A percentile compares a stretch with the other conserved stretches of the same genome.
Conservation (phyloP, 2,797 vertebrate species). For the Gymnopithys bicolor region DNA sequence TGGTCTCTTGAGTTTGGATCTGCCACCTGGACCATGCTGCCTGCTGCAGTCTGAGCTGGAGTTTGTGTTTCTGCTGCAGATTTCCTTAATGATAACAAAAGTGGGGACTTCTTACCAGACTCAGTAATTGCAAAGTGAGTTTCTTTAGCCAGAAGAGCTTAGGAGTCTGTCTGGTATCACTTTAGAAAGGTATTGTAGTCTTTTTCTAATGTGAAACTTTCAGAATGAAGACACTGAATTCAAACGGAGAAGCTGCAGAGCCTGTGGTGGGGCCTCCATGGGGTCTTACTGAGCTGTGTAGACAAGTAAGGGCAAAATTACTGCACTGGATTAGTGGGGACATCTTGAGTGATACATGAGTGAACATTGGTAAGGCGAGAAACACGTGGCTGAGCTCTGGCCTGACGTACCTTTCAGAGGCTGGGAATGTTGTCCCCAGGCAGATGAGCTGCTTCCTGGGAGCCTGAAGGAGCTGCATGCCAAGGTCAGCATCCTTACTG, state of each 20-base stretch:
- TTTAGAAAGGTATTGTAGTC: accelerated
- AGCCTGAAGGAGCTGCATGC: not conserved
- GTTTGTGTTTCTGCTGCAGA: not conserved
- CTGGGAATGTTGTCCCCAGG: accelerated
- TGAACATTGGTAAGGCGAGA: not conserved
- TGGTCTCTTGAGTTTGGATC: not conserved
- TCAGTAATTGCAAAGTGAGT: not conserved
- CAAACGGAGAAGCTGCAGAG: not conserved
- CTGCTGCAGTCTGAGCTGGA: not conserved
- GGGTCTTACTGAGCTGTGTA: not conserved
- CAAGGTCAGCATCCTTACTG: not conserved
- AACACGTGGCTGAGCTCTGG: accelerated
- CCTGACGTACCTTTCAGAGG: not conserved
- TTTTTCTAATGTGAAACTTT: not conserved
- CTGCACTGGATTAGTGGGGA: accelerated
- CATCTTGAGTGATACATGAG: accelerated
- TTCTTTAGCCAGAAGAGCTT: not conserved
- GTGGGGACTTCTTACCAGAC: not conserved
- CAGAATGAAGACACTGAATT: not conserved
- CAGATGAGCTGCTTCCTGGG: not conserved
- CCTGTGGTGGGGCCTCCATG: not conserved
- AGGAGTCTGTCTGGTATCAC: not conserved
- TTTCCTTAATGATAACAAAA: not conserved
- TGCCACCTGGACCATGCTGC: not conserved
- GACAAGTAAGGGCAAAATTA: not conserved